Base-by-base conservation (phyloP, 2,888 invertebrate genomes). In the Caenorhabditis uteleia region DNA sequence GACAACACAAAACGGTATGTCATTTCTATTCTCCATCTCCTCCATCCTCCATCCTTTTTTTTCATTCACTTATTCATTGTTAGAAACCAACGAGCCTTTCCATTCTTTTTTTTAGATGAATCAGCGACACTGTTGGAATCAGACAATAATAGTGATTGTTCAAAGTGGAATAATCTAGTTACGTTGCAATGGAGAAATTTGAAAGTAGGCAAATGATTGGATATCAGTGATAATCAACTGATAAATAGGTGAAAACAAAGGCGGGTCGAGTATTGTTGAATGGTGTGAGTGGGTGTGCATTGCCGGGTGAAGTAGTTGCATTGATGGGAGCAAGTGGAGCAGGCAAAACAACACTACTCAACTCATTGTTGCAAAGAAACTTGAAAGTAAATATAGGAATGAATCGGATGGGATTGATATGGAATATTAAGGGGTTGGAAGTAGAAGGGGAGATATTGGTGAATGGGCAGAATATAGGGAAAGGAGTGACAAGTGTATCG, bases 331-430 rank as follows among this genome's bases (percentile, higher is more conserved):
- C 82, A 2, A 77, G 77, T 25, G 95, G 95, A 0, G 92, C 94
- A 0, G 95, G 95, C 1, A 95, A 95, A 86, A 94, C 95, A 0
- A 95, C 94, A 0, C 88, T 95, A 4, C 86, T 95, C 55, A 95
- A 95, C 85, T 89, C 92, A 0, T 84, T 95, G 67, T 93, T 75
- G 16, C 67, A 68, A 20, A 54, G 79, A 23, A 79, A 79, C 54
- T 23, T 38, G 34, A 77, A 75, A n/a, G 72, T 45, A n/a, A n/a
- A n/a, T n/a, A n/a, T n/a, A n/a, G n/a, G 45, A 40, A 55, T 44
- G 34, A 43, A 39, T 51, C 12, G 47, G n/a, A n/a, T n/a, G n/a
- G n/a, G n/a, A n/a, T n/a, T n/a, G n/a, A n/a, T n/a, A n/a, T n/a
- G n/a, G n/a, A n/a, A n/a, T n/a, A 20, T 43, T 21, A 34, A 61